Conservation (phyloP, 2,888 invertebrate genomes). For the Andrena praecox region DNA sequence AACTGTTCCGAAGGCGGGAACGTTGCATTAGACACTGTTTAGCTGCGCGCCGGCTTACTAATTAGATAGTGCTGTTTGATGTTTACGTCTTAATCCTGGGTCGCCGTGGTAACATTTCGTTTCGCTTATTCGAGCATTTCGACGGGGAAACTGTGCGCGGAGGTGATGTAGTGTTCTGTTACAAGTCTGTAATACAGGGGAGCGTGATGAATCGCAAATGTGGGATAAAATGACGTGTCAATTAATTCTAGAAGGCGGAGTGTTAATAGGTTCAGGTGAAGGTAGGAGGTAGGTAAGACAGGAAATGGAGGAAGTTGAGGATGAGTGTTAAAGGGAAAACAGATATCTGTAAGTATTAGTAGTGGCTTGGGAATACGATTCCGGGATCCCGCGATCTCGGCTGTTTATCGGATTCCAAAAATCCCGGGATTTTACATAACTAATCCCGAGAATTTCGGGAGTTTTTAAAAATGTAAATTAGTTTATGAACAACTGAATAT, state of each 20-base stretch:
- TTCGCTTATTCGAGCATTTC: conserved; percentile 8
- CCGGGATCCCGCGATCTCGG: too few species aligned
- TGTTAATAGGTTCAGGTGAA: too few species aligned
- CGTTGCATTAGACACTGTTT: conserved; percentile 33
- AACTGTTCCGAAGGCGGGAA: conserved; percentile 23
- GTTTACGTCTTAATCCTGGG: conserved; percentile 43
- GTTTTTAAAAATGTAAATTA: too few species aligned
- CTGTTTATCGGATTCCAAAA: too few species aligned
- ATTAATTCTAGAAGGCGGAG: too few species aligned
- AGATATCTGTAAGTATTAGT: background rate
- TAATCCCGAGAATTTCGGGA: too few species aligned
- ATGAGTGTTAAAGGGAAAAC: background rate
- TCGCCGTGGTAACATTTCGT: conserved; percentile 6
- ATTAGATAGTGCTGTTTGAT: conserved; percentile 58
- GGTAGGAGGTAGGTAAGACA: background rate
- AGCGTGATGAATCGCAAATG: background rate
- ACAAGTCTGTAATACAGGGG: background rate
- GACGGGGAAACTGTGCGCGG: background rate
- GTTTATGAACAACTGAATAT: too few species aligned
- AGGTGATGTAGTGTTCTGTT: background rate
- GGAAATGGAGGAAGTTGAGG: background rate
- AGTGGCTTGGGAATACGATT: too few species aligned
- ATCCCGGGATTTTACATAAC: too few species aligned
- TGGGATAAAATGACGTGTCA: background rate
- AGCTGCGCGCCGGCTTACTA: conserved; percentile 36